phyloP scores from a whole-genome alignment of 1,140 invertebrate genomes.

The Plutomurus gul region DNA sequence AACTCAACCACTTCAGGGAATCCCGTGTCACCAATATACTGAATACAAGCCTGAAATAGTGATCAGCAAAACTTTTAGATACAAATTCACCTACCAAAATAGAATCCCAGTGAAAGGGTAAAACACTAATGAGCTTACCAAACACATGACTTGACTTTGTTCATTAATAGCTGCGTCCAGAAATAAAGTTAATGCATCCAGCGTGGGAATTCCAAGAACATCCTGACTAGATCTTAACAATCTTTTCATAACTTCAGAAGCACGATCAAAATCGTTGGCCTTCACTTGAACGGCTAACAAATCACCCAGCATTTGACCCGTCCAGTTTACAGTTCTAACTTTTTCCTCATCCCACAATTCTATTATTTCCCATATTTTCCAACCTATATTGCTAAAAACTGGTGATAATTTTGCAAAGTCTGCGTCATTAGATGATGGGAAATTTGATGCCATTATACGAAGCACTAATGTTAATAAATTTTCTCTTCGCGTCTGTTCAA shows the following conservation, averaged over 20 bases:
- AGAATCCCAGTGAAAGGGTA: background rate
- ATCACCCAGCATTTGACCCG: conserved; percentile 65
- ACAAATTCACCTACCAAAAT: background rate
- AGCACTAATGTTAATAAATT: conserved; percentile 63
- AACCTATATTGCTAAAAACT: conserved; percentile 62
- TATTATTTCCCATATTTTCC: conserved; percentile 60
- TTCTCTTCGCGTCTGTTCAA: conserved; percentile 66
- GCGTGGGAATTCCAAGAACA: conserved; percentile 63
- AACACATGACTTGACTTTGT: conserved; percentile 60
- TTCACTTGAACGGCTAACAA: conserved; percentile 61
- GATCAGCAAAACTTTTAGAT: background rate
- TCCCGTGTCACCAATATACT: conserved; percentile 63
- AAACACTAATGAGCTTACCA: conserved; percentile 59
- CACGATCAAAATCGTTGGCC: conserved; percentile 61
- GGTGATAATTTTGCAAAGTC: conserved; percentile 55
- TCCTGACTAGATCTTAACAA: conserved; percentile 61
- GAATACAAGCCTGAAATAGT: conserved; percentile 59
- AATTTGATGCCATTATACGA: conserved; percentile 60
- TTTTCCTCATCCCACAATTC: conserved; percentile 57
- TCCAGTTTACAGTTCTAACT: conserved; percentile 59
- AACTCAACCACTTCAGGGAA: conserved; percentile 60
- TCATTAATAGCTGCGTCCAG: conserved; percentile 60
- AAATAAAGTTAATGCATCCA: conserved; percentile 59
- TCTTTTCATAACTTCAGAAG: conserved; percentile 61
- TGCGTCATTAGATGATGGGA: conserved; percentile 57